These are phyloP conservation scores for Pimephales promelas DNA, from an alignment of 2,113 vertebrate species.

Conservation along the genomic window DNA sequence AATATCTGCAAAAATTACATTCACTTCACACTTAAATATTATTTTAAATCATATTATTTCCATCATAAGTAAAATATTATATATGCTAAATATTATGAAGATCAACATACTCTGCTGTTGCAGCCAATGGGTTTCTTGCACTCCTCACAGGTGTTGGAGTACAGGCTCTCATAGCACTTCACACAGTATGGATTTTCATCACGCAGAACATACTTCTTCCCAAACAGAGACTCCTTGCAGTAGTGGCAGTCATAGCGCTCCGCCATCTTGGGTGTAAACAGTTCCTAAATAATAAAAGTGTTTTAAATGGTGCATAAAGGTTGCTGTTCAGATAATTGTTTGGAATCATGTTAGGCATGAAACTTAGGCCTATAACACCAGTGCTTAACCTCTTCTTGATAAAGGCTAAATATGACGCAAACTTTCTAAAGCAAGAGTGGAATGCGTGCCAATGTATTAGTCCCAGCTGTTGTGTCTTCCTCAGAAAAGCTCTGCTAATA, in stretches of 20 bases:
- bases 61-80: no score
- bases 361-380: constrained; percentile 13
- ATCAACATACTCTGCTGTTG: constrained; percentile 80
- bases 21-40: no score
- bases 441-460: constrained; percentile 18
- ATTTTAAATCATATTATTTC: no score
- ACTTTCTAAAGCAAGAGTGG: constrained; percentile 26
- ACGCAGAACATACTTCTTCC: constrained; percentile 83
- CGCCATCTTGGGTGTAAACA: constrained; percentile 72
- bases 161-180: constrained; percentile 83
- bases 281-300: constrained; percentile 39
- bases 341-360: neutral
- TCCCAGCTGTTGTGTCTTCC: constrained; percentile 39
- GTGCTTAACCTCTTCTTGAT: constrained; percentile 14
- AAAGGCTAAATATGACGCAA: constrained; percentile 28
- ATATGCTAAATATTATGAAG: no score
- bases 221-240: constrained; percentile 82
- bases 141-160: constrained; percentile 85
- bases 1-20: no score
- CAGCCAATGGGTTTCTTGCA: constrained; percentile 83
- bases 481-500: constrained; percentile 36
- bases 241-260: constrained; percentile 84
- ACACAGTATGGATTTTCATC: constrained; percentile 84
- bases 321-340: neutral
- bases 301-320: constrained; percentile 2